Evolutionary conservation across 2,888 invertebrate species (phyloP), one percentile per base, ranked within the genome.

Genomic region (Neria commutata): DNA sequence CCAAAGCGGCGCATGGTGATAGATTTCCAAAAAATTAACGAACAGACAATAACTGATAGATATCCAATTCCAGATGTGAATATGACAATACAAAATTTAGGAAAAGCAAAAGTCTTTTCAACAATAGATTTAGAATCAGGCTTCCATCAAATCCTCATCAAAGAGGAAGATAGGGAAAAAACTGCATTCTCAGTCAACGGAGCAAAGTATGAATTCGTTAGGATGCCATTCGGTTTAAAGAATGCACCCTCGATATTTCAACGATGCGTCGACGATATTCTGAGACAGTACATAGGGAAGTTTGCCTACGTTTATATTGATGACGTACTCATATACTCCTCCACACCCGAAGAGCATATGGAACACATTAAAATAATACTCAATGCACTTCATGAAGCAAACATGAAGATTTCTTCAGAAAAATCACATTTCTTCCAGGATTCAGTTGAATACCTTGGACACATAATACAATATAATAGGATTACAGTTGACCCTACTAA

Each of bases 31-130:
- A 29, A 29, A 11, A 29, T 29, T 8, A 29, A 46, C 45, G n/a
- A 42, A 3, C 8, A 33, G 19, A 50, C 19, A 47, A 17, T 47
- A 47, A 47, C 37, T 33, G 24, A n/a, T 21, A 51, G 51, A 51
- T 34, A 33, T 34, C n/a, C 17, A 17, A 11, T 8, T 29, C 11
- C 29, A 29, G 6, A 29, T 29, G 6, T 8, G 6, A 29, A 11
- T 29, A n/a, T n/a, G n/a, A n/a, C n/a, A n/a, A n/a, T n/a, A n/a
- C 29, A 29, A 8, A 29, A 29, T 6, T 29, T 8, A 8, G 29
- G 11, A 29, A 29, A 29, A 29, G 29, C 29, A 29, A 29, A 29
- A 29, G 11, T 8, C 6, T 29, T 8, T 29, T 29, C 29, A 8
- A 29, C 29, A 8, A 29, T 29, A 29, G 29, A 29, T 29, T 29